These are phyloP conservation scores for Struthidea cinerea DNA, from an alignment of 2,113 vertebrate species.

Conservation along the genomic window DNA sequence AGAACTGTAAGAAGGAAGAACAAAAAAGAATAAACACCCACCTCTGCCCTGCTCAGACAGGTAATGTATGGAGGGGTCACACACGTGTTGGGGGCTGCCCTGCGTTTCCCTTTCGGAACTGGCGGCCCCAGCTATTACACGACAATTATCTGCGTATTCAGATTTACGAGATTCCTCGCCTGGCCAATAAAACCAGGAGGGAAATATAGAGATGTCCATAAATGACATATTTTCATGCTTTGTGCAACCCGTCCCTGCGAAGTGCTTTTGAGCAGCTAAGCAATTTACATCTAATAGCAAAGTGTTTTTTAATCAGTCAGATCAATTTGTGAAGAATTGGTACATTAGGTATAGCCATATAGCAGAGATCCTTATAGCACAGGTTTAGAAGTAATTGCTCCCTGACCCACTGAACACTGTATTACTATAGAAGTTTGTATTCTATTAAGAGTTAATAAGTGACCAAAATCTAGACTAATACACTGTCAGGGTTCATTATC, in stretches of 20 bases:
- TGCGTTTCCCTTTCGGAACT: neutral
- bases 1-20: neutral
- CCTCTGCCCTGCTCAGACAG: neutral
- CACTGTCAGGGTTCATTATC: constrained; percentile 81
- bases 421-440: constrained; percentile 70
- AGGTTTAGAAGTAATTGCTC: constrained; percentile 64
- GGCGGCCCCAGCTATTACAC: neutral
- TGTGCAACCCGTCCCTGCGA: constrained; percentile 3
- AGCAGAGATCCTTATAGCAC: constrained; percentile 51
- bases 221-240: constrained; percentile 45
- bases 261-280: constrained; percentile 37
- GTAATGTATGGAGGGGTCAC: neutral
- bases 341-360: constrained; percentile 45
- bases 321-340: constrained; percentile 69
- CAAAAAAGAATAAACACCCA: neutral
- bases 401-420: constrained; percentile 59
- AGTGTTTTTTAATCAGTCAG: constrained; percentile 61
- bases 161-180: neutral
- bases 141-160: neutral
- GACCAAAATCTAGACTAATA: constrained; percentile 80
- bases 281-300: constrained; percentile 55
- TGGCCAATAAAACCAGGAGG: constrained; percentile 12
- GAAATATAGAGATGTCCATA: constrained; percentile 35
- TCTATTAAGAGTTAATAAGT: constrained; percentile 84
- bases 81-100: neutral